phyloP scores from a whole-genome alignment of 2,888 invertebrate genomes.

The Gnatocerus cornutus region DNA sequence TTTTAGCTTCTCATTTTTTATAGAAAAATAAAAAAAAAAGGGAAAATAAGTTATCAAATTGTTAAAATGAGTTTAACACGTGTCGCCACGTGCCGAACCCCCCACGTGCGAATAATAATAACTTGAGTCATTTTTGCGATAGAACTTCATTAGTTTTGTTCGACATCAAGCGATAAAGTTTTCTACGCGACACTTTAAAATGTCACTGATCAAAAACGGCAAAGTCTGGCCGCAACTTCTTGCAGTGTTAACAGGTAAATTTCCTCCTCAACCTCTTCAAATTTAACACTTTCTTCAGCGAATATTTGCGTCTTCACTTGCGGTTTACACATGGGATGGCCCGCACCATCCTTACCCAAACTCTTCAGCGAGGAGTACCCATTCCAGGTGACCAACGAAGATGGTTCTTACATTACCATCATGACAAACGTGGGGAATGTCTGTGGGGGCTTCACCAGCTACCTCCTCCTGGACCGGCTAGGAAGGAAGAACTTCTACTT shows the following conservation, averaged over 20 bases:
- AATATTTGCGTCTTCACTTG: constrained; percentile 53
- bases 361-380: constrained; percentile 57
- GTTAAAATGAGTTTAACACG: too few species aligned
- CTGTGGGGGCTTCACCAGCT: background rate
- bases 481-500: constrained; percentile 57
- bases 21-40: too few species aligned
- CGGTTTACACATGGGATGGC: constrained; percentile 58
- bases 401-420: constrained; percentile 58
- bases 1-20: too few species aligned
- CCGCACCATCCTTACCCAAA: constrained; percentile 55
- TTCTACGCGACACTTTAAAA: too few species aligned
- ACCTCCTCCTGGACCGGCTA: constrained; percentile 55
- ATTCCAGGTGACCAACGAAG: constrained; percentile 54
- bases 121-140: too few species aligned
- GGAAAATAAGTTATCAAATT: too few species aligned
- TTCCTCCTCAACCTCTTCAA: too few species aligned
- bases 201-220: constrained; percentile 68
- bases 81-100: too few species aligned
- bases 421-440: constrained; percentile 54
- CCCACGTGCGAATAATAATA: too few species aligned
- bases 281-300: constrained; percentile 45
- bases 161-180: too few species aligned
- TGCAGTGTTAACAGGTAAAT: constrained; percentile 22
- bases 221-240: background rate
- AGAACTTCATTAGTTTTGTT: too few species aligned